A percentile compares a stretch with the other conserved stretches of the same genome.
Evolutionary conservation across 2,797 vertebrate species (phyloP).

Genomic region (Diglossa cyanea): DNA sequence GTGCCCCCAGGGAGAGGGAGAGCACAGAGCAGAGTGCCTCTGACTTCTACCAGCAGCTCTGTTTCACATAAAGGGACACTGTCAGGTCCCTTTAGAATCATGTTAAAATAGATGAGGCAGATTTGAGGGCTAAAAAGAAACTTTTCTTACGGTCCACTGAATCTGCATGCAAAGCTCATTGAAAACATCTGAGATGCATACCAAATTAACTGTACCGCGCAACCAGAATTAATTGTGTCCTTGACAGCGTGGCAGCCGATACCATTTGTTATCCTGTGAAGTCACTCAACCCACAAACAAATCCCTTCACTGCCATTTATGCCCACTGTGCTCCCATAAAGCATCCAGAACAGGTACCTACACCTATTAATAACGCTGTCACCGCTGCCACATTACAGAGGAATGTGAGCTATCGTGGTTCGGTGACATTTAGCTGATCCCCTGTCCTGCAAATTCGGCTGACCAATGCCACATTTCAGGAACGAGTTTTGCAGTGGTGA

Average conservation of each 20-base stretch:
- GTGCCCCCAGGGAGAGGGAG: not conserved
- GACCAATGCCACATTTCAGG: not conserved
- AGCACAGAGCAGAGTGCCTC: not conserved
- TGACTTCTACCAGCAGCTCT: slow-evolving; percentile 48
- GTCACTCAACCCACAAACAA: slow-evolving; percentile 59
- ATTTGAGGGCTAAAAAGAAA: slow-evolving; percentile 54
- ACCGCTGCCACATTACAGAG: not conserved
- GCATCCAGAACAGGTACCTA: slow-evolving; percentile 43
- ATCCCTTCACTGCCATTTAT: slow-evolving; percentile 54
- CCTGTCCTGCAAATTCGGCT: slow-evolving; percentile 11
- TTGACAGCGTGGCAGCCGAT: slow-evolving; percentile 19
- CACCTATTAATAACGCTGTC: slow-evolving; percentile 44
- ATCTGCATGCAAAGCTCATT: slow-evolving; percentile 39
- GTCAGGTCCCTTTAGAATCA: slow-evolving; percentile 53
- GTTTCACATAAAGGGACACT: slow-evolving; percentile 43
- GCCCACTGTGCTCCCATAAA: slow-evolving; percentile 52
- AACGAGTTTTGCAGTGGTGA: not conserved
- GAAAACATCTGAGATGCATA: slow-evolving; percentile 58
- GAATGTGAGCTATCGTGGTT: not conserved
- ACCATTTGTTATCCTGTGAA: slow-evolving; percentile 54
- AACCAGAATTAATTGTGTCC: slow-evolving; percentile 62
- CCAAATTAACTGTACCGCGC: slow-evolving; percentile 45
- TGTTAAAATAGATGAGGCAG: slow-evolving; percentile 48
- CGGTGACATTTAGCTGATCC: slow-evolving; percentile 50
- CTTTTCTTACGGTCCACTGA: slow-evolving; percentile 30